A percentile compares a stretch with the other conserved stretches of the same genome.
phyloP scores from a whole-genome alignment of 2,113 vertebrate genomes.

The Scophthalmus maximus region DNA sequence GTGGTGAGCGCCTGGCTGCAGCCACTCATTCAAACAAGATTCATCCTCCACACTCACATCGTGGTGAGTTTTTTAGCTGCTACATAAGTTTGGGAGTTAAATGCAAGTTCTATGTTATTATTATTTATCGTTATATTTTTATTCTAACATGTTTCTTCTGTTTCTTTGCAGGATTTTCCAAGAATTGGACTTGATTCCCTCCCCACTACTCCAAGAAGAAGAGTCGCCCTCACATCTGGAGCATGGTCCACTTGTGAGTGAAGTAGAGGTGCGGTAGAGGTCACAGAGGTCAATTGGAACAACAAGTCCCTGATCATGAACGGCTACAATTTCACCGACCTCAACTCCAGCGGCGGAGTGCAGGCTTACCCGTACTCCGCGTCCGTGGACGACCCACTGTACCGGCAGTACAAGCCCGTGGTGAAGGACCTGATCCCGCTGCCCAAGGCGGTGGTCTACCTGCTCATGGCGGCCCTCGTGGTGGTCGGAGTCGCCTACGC shows the following conservation, averaged over 20 bases:
- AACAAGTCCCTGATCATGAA: conserved; percentile 50
- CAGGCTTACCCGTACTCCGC: conserved; percentile 62
- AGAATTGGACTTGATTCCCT: background rate
- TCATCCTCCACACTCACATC: too few species aligned
- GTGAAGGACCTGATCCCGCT: conserved; percentile 81
- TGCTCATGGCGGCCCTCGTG: conserved; percentile 85
- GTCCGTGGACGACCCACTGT: conserved; percentile 75
- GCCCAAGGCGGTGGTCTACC: conserved; percentile 84
- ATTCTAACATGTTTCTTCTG: too few species aligned
- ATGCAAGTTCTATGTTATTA: background rate
- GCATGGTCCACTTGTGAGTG: conserved; percentile 5
- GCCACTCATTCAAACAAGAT: too few species aligned
- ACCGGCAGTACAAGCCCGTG: conserved; percentile 80
- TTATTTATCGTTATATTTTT: background rate
- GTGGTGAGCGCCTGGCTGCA: too few species aligned
- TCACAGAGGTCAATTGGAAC: too few species aligned
- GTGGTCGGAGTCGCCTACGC: conserved; percentile 87
- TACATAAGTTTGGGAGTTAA: background rate
- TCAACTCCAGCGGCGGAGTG: conserved; percentile 54
- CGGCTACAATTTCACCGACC: conserved; percentile 54
- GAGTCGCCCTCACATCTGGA: background rate
- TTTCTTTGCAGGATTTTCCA: background rate
- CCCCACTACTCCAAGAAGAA: background rate
- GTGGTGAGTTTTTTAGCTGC: background rate
- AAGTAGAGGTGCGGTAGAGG: too few species aligned